phyloP scores from a whole-genome alignment of 2,888 invertebrate species.

The Diadromus collaris region DNA sequence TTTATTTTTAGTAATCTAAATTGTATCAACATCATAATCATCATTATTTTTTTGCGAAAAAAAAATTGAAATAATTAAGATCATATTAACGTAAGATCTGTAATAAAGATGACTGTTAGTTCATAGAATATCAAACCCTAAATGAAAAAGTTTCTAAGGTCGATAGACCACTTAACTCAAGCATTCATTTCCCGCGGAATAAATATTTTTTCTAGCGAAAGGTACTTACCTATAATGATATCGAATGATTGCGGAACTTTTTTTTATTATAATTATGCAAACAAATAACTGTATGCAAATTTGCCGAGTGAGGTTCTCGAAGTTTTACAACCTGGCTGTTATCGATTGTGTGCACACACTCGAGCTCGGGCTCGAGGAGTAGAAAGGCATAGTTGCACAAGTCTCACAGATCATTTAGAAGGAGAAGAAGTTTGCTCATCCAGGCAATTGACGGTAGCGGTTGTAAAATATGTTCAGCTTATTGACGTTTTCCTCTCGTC shows the following conservation, averaged over 20 bases:
- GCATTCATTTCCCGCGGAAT: no score
- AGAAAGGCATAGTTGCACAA: conserved; percentile 41
- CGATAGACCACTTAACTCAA: no score
- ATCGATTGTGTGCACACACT: conserved; percentile 47
- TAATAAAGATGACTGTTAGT: no score
- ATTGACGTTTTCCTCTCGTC: conserved; percentile 35
- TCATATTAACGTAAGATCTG: no score
- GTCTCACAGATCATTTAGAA: conserved; percentile 39
- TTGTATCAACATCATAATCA: no score
- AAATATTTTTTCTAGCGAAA: background rate
- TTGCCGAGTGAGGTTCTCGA: conserved; percentile 20
- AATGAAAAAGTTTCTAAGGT: no score
- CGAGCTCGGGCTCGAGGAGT: conserved; percentile 9
- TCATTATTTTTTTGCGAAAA: no score
- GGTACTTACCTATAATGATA: background rate
- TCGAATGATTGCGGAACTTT: conserved; percentile 26
- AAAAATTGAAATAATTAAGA: no score
- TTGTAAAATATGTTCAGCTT: conserved; percentile 20
- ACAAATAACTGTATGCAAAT: conserved; percentile 47
- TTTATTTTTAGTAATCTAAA: no score
- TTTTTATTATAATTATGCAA: conserved; percentile 21
- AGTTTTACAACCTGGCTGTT: conserved; percentile 33
- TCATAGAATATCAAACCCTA: no score
- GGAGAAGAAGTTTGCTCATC: conserved; percentile 35
- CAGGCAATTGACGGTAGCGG: conserved; percentile 50